Evolutionary conservation across 2,888 invertebrate species (phyloP), one percentile per base, ranked within the genome.

Genomic region (Thereva unica): DNA sequence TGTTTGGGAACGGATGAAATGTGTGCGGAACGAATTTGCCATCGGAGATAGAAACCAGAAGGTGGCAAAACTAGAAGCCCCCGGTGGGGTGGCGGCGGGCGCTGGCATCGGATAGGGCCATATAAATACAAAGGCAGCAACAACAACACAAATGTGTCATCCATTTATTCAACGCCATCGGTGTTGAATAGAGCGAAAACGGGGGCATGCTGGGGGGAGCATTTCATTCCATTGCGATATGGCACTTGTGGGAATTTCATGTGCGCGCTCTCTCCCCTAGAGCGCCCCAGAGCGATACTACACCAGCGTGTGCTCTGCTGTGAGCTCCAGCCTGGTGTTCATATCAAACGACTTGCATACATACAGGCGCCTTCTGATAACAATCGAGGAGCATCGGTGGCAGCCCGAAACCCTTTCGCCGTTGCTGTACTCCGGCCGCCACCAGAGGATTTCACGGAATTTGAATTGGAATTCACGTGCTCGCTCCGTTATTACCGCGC

Each of bases 361-460:
- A 63, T 50, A 63, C 34, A 52, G 35, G n/a, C 63, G 52, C 52
- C 52, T 41, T 34, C 42, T 12, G 63, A 63, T 63, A 52, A 63
- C 42, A n/a, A 59, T 59, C 63, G 63, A 63, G 49, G 50, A 50
- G 50, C 49, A 63, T 63, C 63, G 63, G 53, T 40, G 10, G 34
- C 57, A 10, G 38, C 34, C 45, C 40, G 40, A 41, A 65, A 65
- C 65, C 41, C 56, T 56, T 56, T 65, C 56, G 54, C 54, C 64
- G 53, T 41, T 12, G 55, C 64, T 38, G 45, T 45, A 67, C 54
- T 59, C 45, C 54, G 6, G 37, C 8, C 56, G 40, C 72, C 74
- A 68, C 77, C 71, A 72, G 79, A 78, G 79, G 78, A 78, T 80
- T 77, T 75, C 75, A 77, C 74, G 76, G 78, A 80, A 75, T 75